Evolutionary conservation across 1,140 invertebrate genomes (phyloP).

Genomic region (Nixonia krombeini): DNA sequence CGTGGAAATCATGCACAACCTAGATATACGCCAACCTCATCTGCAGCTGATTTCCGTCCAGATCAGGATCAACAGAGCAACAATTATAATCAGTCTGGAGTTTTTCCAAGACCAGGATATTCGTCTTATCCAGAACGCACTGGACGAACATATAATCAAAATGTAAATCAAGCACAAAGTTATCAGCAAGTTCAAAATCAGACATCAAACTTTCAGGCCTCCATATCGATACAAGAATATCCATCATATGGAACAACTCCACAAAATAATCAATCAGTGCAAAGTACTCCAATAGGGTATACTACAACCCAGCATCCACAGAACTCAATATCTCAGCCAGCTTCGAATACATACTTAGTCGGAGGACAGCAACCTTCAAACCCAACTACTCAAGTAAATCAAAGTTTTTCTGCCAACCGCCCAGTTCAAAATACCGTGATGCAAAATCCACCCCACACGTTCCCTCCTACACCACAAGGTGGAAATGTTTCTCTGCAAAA

Average conservation of each 20-base stretch:
- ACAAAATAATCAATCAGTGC: slow-evolving; percentile 48
- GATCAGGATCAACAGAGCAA: slow-evolving; percentile 53
- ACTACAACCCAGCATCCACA: slow-evolving; percentile 27
- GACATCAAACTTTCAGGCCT: slow-evolving; percentile 48
- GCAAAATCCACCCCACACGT: slow-evolving; percentile 47
- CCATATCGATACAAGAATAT: slow-evolving; percentile 60
- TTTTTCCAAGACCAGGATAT: slow-evolving; percentile 58
- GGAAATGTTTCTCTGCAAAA: slow-evolving; percentile 12
- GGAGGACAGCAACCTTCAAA: slow-evolving; percentile 42
- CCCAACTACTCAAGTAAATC: slow-evolving; percentile 27
- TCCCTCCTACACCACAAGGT: slow-evolving; percentile 32
- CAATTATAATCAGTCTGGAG: slow-evolving; percentile 57
- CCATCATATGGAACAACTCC: slow-evolving; percentile 43
- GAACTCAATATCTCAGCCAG: not conserved
- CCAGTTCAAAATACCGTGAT: slow-evolving; percentile 46
- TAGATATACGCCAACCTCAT: slow-evolving; percentile 36
- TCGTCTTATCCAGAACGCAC: slow-evolving; percentile 55
- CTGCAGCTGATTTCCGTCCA: slow-evolving; percentile 49
- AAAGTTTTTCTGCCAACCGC: slow-evolving; percentile 49
- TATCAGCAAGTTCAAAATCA: slow-evolving; percentile 55
- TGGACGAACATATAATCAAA: slow-evolving; percentile 53
- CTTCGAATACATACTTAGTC: not conserved
- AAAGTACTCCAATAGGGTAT: slow-evolving; percentile 52
- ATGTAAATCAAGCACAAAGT: slow-evolving; percentile 55
- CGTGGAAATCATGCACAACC: slow-evolving; percentile 44